Evolutionary conservation across 2,888 invertebrate species (phyloP).

Genomic region (Pantelozetes paolii): DNA sequence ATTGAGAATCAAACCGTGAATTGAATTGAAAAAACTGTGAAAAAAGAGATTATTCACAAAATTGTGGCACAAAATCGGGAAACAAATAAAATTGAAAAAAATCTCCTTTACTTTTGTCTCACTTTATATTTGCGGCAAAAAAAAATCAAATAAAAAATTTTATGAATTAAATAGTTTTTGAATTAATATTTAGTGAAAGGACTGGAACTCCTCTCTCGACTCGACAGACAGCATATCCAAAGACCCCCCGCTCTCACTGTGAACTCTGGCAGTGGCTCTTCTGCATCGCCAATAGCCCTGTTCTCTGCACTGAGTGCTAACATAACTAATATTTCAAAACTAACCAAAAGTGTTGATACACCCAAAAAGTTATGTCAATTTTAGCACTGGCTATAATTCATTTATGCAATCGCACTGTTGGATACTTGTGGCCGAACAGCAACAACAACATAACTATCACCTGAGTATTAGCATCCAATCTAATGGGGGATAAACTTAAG

Average conservation of each 20-base stretch:
- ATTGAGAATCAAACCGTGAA: not conserved
- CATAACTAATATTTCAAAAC: conserved; percentile 14
- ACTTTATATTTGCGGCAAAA: conserved; percentile 5
- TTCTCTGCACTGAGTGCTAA: not conserved
- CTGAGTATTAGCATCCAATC: not conserved
- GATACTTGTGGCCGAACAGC: conserved; percentile 12
- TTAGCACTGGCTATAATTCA: conserved; percentile 39
- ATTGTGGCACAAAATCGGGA: not conserved
- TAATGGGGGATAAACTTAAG: not conserved
- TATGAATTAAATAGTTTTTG: not conserved
- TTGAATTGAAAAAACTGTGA: not conserved
- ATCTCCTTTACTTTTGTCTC: not conserved
- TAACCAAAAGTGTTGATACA: conserved; percentile 32
- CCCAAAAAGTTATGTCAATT: conserved; percentile 41
- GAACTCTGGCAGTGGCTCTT: not conserved
- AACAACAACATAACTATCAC: conserved; percentile 8
- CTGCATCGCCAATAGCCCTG: not conserved
- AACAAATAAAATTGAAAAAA: not conserved
- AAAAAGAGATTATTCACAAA: not conserved
- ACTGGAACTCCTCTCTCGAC: not conserved
- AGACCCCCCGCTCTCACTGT: not conserved
- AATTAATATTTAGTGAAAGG: conserved; percentile 24
- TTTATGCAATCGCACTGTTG: conserved; percentile 34
- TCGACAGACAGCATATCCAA: not conserved
- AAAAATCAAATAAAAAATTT: not conserved